These are phyloP conservation scores for Oxystoma pomonae DNA, from an alignment of 2,888 invertebrate genomes.

Conservation along the genomic window DNA sequence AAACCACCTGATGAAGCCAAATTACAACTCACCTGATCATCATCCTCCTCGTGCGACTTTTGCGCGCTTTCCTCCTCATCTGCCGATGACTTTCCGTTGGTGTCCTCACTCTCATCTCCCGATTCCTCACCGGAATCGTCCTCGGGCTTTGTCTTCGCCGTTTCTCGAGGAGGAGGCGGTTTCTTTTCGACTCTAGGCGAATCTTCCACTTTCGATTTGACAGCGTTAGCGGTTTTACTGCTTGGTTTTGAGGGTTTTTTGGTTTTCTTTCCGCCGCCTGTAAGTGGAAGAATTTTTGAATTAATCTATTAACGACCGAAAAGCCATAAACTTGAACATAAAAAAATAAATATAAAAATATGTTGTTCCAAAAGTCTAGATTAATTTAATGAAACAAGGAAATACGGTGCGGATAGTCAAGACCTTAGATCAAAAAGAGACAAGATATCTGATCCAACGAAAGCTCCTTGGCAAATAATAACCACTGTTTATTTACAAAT, in stretches of 20 bases:
- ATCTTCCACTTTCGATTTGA: constrained; percentile 39
- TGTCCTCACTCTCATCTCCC: constrained; percentile 52
- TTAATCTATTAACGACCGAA: too few relatives aligned
- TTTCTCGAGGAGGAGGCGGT: constrained; percentile 31
- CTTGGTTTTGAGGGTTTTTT: constrained; percentile 52
- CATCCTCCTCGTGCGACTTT: constrained; percentile 41
- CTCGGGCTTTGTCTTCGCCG: constrained; percentile 30
- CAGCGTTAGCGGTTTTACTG: constrained; percentile 17
- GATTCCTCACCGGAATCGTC: constrained; percentile 42
- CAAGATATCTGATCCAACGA: too few relatives aligned
- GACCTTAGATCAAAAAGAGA: too few relatives aligned
- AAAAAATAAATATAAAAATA: too few relatives aligned
- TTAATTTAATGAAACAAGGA: too few relatives aligned
- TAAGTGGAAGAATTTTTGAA: not conserved
- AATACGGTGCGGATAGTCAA: too few relatives aligned
- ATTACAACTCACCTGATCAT: constrained; percentile 42
- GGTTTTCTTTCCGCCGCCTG: constrained; percentile 54
- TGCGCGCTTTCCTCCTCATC: constrained; percentile 45
- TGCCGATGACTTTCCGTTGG: constrained; percentile 42
- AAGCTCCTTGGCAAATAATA: too few relatives aligned
- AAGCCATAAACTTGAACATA: too few relatives aligned
- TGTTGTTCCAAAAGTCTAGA: too few relatives aligned
- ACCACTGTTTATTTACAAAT: too few relatives aligned
- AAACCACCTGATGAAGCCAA: too few relatives aligned
- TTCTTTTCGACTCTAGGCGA: constrained; percentile 32